Conservation (phyloP, 2,113 vertebrate species). For the Oceanites oceanicus region DNA sequence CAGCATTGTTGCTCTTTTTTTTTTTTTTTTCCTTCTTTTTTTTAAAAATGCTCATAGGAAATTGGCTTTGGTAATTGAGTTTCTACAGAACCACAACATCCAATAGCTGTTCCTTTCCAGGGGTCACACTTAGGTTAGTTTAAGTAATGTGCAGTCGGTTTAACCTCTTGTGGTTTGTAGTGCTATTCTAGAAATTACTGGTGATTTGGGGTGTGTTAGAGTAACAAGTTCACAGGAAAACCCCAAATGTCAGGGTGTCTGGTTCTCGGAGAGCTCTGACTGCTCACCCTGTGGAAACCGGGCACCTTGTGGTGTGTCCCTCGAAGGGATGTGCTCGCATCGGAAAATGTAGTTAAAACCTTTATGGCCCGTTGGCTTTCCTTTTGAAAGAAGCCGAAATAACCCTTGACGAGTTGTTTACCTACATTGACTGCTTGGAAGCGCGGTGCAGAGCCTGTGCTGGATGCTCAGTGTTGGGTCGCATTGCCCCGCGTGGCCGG, state of each 20-base stretch:
- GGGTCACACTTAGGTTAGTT: slow-evolving; percentile 59
- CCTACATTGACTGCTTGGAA: neutral
- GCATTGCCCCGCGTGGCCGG: fast-evolving
- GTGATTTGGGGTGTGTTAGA: slow-evolving; percentile 55
- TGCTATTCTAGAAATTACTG: slow-evolving; percentile 43
- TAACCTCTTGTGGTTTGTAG: slow-evolving; percentile 61
- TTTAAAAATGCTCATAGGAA: slow-evolving; percentile 49
- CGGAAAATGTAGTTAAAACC: neutral
- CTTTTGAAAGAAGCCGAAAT: neutral
- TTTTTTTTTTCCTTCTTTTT: neutral
- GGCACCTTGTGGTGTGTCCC: neutral
- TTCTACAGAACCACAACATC: slow-evolving; percentile 65
- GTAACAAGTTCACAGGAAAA: slow-evolving; percentile 44
- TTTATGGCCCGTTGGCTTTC: neutral
- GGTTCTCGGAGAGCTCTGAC: neutral
- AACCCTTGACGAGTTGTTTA: neutral
- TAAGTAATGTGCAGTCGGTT: slow-evolving; percentile 19
- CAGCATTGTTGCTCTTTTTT: slow-evolving; percentile 2
- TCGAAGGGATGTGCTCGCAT: neutral
- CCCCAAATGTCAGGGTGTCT: slow-evolving; percentile 36
- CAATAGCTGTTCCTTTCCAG: slow-evolving; percentile 42
- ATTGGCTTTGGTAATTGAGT: slow-evolving; percentile 68
- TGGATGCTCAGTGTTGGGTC: neutral
- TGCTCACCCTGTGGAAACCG: neutral
- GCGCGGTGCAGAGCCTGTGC: neutral